phyloP scores from a whole-genome alignment of 2,888 invertebrate species.

The Ceramica pisi region DNA sequence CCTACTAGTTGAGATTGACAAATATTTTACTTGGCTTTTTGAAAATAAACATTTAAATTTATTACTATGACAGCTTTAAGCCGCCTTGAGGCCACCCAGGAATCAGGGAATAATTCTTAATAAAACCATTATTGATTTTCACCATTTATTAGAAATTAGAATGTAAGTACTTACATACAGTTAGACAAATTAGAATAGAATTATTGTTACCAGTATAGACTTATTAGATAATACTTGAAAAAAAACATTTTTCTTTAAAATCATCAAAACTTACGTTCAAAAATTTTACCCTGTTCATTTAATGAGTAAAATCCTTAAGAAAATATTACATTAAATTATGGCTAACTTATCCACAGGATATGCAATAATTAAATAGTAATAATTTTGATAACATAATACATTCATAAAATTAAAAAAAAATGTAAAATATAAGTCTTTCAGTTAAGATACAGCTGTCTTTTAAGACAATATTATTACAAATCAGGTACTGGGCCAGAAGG shows the following conservation, averaged over 20 bases:
- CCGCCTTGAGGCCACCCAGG: not conserved
- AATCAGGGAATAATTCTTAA: not conserved
- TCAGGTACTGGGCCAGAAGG: not conserved
- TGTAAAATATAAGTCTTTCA: not conserved
- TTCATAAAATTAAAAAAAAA: not conserved
- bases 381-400: not conserved
- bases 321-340: constrained; percentile 1
- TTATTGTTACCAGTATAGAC: not conserved
- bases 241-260: constrained; percentile 3
- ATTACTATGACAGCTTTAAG: no score
- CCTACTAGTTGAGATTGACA: no score
- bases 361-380: constrained; percentile 1
- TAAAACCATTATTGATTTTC: not conserved
- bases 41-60: no score
- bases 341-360: not conserved
- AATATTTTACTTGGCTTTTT: no score
- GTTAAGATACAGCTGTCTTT: not conserved
- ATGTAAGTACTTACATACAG: not conserved
- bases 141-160: constrained; percentile 7
- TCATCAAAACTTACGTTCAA: constrained; percentile 6
- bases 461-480: not conserved
- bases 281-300: constrained; percentile 28
- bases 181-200: not conserved
- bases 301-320: constrained; percentile 1
- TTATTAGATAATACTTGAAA: constrained; percentile 13